Base-by-base conservation (phyloP, 2,888 invertebrate species). In the Plagodis dolabraria region DNA sequence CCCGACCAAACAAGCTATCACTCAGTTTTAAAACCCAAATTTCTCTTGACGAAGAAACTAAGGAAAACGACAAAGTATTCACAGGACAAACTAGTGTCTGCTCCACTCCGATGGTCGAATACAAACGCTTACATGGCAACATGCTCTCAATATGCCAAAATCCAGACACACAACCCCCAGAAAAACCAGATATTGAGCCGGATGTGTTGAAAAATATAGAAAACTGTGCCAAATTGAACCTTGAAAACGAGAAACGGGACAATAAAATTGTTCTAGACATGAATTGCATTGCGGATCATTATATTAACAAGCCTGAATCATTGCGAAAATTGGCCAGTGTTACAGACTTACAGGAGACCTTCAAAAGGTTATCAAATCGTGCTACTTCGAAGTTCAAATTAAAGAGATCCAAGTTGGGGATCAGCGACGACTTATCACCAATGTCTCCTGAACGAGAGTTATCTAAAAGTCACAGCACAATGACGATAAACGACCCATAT, bases 91-190 rank as follows among this genome's bases (percentile, higher is more conserved):
- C 96, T 0, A 96, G 96, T 65, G 95, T 96, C 0, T 96, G 96
- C 67, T 96, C 96, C 0, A 97, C 97, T 0, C 97, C 97, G 0
- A 94, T 96, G 94, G 94, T 95, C 0, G 96, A 97, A 76, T 95
- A 94, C 79, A 96, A 96, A 80, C 93, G 96, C 2, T 77, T 97
- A 6, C 96, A 96, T 70, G 96, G 94, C 8, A 96, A 94, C 61
- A 95, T 96, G 44, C 91, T 96, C 67, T 96, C 96, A 0, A 96
- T 97, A 71, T 96, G 96, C 77, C 94, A 94, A 65, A 94, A 95
- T 75, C 94, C 95, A 0, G 94, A 94, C 47, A 92, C 71, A 0
- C 76, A 95, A 86, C 6, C 91, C 93, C 86, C 94, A 93, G 88
- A 93, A 89, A 51, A 93, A 83, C 56, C 69, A 2, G 68, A 72